Evolutionary conservation across 1,140 invertebrate genomes (phyloP).

Genomic region (Hyposmocoma kahamanoa): DNA sequence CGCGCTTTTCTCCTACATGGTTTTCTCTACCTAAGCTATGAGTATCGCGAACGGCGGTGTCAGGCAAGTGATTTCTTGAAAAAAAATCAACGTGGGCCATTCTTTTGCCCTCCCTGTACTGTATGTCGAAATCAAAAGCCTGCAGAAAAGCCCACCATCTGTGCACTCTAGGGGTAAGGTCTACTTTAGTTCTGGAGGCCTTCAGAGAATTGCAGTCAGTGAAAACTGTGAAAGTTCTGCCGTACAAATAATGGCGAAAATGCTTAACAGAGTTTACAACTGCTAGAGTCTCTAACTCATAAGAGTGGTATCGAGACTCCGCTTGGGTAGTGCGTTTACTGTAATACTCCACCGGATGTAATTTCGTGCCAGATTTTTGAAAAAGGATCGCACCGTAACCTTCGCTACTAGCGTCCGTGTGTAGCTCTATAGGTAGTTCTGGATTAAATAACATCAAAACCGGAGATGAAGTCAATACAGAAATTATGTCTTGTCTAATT

Average conservation of each 20-base stretch:
- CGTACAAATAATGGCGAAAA: background rate
- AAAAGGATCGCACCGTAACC: background rate
- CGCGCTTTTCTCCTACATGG: conserved; percentile 10
- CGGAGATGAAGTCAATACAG: background rate
- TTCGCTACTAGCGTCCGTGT: background rate
- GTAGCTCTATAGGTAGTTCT: background rate
- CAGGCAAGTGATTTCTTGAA: background rate
- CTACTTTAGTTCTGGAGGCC: background rate
- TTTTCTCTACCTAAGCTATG: background rate
- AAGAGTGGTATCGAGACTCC: background rate
- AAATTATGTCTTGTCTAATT: background rate
- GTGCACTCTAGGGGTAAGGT: background rate
- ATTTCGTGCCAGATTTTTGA: background rate
- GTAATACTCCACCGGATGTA: background rate
- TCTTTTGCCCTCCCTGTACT: background rate
- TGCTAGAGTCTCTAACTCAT: conserved; percentile 1
- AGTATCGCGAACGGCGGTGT: background rate
- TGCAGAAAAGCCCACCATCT: background rate
- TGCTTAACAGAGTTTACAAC: background rate
- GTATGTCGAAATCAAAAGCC: background rate
- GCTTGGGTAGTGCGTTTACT: background rate
- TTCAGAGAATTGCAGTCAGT: background rate
- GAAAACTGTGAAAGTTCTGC: background rate
- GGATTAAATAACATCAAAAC: background rate
- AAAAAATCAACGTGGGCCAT: background rate